Percentiles rank a stretch among this genome's conserved stretches.
These are phyloP conservation scores for Tenebrosternarchus preto DNA, from an alignment of 2,113 vertebrate genomes.

Conservation along the genomic window DNA sequence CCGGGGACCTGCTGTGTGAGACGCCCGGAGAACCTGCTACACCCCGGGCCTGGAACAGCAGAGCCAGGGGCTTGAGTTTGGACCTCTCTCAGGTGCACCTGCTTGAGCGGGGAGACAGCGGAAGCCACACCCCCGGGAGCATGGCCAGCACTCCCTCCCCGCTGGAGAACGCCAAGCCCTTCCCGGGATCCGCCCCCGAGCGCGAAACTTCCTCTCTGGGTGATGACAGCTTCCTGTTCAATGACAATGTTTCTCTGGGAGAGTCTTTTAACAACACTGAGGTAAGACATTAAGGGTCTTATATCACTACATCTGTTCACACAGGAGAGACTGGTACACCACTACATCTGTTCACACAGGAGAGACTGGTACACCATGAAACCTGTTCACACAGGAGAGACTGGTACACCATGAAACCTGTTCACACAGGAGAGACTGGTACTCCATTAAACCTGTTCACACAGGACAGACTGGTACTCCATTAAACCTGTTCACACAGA, in stretches of 20 bases:
- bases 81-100: slow-evolving; percentile 84
- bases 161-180: slow-evolving; percentile 80
- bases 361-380: too few species aligned
- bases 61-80: slow-evolving; percentile 81
- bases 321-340: too few species aligned
- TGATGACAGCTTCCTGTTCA: slow-evolving; percentile 74
- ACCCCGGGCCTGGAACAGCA: slow-evolving; percentile 77
- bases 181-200: slow-evolving; percentile 74
- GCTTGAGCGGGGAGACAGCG: slow-evolving; percentile 78
- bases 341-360: too few species aligned
- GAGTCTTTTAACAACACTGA: slow-evolving; percentile 82
- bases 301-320: too few species aligned
- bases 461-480: too few species aligned
- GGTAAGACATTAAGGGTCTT: slow-evolving; percentile 70
- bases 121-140: slow-evolving; percentile 86
- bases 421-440: too few species aligned
- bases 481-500: too few species aligned
- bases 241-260: slow-evolving; percentile 80
- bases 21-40: slow-evolving; percentile 69
- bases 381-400: too few species aligned
- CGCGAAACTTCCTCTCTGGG: slow-evolving; percentile 71
- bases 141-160: slow-evolving; percentile 91
- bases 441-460: too few species aligned
- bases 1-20: slow-evolving; percentile 78
- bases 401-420: too few species aligned